Evolutionary conservation across 2,113 vertebrate genomes (phyloP), one percentile per base, ranked within the genome.

Genomic region (Prionailurus bengalensis): DNA sequence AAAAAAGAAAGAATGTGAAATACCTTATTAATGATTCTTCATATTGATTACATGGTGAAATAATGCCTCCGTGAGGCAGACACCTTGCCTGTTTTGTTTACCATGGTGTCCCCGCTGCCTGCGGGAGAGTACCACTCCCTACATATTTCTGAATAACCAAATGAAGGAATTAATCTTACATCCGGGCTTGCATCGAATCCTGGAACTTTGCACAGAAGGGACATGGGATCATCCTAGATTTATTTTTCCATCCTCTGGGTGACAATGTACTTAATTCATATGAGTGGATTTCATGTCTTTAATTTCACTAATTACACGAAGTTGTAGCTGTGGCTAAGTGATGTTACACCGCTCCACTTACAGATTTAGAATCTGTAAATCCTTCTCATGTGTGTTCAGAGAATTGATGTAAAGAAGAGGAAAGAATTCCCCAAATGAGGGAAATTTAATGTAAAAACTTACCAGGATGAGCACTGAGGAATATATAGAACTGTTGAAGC

Each of bases 321-420:
- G 31, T 89, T 97, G 61, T 97, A 80, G 53, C 89, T 84, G 11
- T 96, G 51, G 23, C 68, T 89, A 95, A 95, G 17, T 96, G 80
- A 96, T 81, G 53, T 76, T 92, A 89, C 82, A 27, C 42, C 74
- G 33, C 51, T 88, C 6, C 71, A 92, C 76, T 92, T 95, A 88
- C 51, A 97, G 84, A 88, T 97, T 94, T 92, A 80, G 92, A 80
- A 83, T 90, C 31, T 94, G 68, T 53, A 97, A 93, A 93, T 86
- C 36, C 42, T 90, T 93, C 29, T 89, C 66, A 83, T 68, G n/a
- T 92, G 86, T 97, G 39, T 95, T 95, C n/a, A 95, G 39, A 95
- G 89, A 97, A 79, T 21, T 80, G 11, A 80, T 96, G 9, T 95
- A 66, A 95, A 95, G 31, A 97, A 48, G 76, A 83, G 4, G 45